Evolutionary conservation across 2,113 vertebrate genomes (phyloP), one percentile per base, ranked within the genome.

Genomic region (Elanus axillaris): DNA sequence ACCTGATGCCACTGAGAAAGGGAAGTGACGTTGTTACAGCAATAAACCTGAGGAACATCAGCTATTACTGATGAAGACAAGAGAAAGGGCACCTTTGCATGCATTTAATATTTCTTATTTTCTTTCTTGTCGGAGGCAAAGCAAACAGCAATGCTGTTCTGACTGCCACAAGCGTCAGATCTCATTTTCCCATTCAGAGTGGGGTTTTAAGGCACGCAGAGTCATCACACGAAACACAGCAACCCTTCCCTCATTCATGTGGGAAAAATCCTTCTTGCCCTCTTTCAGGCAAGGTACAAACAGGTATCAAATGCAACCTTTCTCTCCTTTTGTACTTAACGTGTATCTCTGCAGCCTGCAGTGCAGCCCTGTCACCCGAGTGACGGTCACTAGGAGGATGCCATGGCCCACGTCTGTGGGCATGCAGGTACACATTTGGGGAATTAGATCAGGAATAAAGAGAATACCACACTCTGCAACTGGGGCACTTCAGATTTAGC

Each of bases 361-460:
- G 64, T 11, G n/a, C 79, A 71, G 60, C 76, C 36, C 50, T 36
- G n/a, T 36, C 9, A 32, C n/a, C 66, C 1, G 4, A 60, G 55
- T 20, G 59, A 13, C 1, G 3, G 59, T 43, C 48, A 38, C 48
- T 1, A 16, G 15, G 7, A 42, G 42, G 47, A 42, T 31, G 56
- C 9, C 47, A 4, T 17, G n/a, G 84, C 77, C 59, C 6, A 0
- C 1, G 1, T 20, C 9, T 1, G 0, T 5, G 25, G 43, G 34
- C 50, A 26, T 6, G 22, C 25, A 43, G 60, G 3, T 19, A 21
- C 23, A 15, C n/a, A 2, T 74, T 18, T 43, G n/a, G 45, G 59
- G 55, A 19, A 52, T 69, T 27, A 52, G 20, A 29, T 14, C 16
- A 10, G 66, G 52, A 38, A 17, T 45, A 68, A 34, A 55, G 38